Evolutionary conservation across 2,888 invertebrate species (phyloP), one percentile per base, ranked within the genome.

Genomic region (Plemyria rubiginata): DNA sequence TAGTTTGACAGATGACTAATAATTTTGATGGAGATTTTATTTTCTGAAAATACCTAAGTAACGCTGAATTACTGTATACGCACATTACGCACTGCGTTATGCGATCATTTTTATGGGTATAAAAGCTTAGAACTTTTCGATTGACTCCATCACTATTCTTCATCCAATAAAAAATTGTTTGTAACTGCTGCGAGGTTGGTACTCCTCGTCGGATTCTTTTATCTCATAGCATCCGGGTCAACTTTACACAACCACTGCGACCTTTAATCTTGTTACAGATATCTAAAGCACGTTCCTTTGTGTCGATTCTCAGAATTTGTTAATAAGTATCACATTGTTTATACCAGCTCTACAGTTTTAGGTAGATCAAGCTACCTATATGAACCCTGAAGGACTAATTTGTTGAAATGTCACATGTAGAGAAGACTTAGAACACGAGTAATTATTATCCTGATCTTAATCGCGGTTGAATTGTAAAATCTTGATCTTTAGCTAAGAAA

Each of bases 261-360:
- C 88, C 90, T 89, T 86, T 90, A 87, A 86, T 91, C 87, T 86
- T 77, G 76, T 83, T 88, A 85, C 80, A 86, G 87, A 88, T 91
- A 89, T 79, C 79, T 84, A 80, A 83, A 84, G 81, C 82, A 81
- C 77, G 83, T 79, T 86, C 81, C 84, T 85, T 87, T 88, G 88
- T 84, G 75, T 87, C 77, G 80, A 77, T 91, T 90, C 90, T 87
- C 68, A 72, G 90, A 90, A 90, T 73, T 75, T 46, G 49, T 54
- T 54, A 51, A 40, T 64, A 36, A 29, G 29, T 29, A 50, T 48
- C 32, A 56, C 46, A 59, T 59, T 54, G 54, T 63, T 63, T 57
- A 49, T 45, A 50, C 41, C 32, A 16, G 56, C 22, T 56, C 32
- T n/a, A 45, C 29, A 38, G 48, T 16, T 50, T 60, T 36, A 7